Percentiles rank a stretch among this genome's conserved stretches.
These are phyloP conservation scores for Girardinus metallicus DNA, from an alignment of 2,797 vertebrate species.

Conservation along the genomic window DNA sequence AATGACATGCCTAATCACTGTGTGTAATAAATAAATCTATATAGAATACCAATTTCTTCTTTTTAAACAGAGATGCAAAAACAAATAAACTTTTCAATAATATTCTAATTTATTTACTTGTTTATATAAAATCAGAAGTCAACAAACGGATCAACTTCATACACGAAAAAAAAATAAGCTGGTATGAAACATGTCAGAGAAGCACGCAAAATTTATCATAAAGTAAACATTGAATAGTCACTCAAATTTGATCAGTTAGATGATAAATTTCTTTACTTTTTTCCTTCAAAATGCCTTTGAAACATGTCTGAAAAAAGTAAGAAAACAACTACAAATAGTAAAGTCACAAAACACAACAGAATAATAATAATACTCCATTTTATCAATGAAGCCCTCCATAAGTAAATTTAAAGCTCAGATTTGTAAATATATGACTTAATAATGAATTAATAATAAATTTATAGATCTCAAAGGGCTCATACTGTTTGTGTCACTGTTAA, in stretches of 20 bases:
- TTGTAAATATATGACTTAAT: no score
- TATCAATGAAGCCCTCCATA: no score
- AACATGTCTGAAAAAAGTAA: not conserved
- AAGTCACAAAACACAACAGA: not conserved
- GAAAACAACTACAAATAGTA: not conserved
- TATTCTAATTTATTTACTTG: no score
- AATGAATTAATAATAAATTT: no score
- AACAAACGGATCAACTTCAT: not conserved
- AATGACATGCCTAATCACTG: no score
- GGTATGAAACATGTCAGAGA: not conserved
- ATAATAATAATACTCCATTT: no score
- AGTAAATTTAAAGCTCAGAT: no score
- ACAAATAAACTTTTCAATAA: no score
- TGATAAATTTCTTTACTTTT: not conserved
- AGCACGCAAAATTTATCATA: not conserved
- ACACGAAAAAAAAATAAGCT: not conserved
- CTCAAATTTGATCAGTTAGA: not conserved
- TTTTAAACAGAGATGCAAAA: no score
- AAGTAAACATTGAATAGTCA: not conserved
- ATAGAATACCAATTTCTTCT: no score
- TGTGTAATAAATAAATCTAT: no score
- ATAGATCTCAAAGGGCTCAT: no score
- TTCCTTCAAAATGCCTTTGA: not conserved
- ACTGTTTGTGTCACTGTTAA: not conserved
- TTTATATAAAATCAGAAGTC: not conserved